These are phyloP conservation scores for Andrena minutula DNA, from an alignment of 2,888 invertebrate species.

Conservation along the genomic window DNA sequence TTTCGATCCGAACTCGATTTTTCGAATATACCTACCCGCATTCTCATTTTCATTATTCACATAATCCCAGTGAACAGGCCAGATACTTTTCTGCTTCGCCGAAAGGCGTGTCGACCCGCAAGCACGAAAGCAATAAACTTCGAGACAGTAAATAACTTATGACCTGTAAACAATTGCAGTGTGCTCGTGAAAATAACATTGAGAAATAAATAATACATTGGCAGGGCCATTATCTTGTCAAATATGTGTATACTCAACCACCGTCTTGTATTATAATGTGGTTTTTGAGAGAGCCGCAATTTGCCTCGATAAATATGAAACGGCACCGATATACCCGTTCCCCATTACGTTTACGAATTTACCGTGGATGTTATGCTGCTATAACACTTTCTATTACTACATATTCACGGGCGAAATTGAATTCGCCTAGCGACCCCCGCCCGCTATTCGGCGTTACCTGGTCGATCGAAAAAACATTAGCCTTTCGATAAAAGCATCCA, in stretches of 20 bases:
- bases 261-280: neutral
- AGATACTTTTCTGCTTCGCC: too few species aligned
- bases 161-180: neutral
- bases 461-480: conserved; percentile 58
- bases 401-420: conserved; percentile 42
- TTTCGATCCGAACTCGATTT: too few species aligned
- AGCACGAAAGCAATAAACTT: neutral
- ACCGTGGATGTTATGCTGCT: conserved; percentile 22
- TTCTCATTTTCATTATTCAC: too few species aligned
- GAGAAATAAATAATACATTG: neutral
- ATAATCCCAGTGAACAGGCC: too few species aligned
- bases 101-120: too few species aligned
- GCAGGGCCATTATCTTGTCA: neutral
- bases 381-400: conserved; percentile 38
- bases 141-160: neutral
- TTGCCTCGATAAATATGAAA: conserved; percentile 14
- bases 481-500: conserved; percentile 44
- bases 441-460: neutral
- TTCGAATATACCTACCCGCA: too few species aligned
- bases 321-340: neutral
- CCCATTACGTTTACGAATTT: conserved; percentile 8
- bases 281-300: neutral
- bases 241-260: neutral
- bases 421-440: conserved; percentile 5
- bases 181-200: neutral